Evolutionary conservation across 2,888 invertebrate genomes (phyloP), one percentile per base, ranked within the genome.

Genomic region (Rhaphigaster nebulosa): DNA sequence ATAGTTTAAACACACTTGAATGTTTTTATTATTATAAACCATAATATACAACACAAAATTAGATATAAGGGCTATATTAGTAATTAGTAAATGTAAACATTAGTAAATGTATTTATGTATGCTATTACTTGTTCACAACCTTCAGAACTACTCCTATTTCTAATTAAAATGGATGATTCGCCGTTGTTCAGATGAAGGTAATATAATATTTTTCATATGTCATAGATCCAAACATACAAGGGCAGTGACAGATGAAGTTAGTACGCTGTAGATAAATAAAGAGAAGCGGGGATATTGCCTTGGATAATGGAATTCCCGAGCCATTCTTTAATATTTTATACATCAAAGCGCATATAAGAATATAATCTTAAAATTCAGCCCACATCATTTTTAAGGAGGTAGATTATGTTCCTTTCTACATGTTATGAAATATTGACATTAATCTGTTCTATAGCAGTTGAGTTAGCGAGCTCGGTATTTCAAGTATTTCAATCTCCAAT

Each of bases 251-350:
- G 5, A 65, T 29, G 65, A 29, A 65, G 15, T 34, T 65, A 29
- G n/a, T 29, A 65, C 0, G 65, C 29, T 4, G 29, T 65, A 18
- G 29, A 29, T 65, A 65, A n/a, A 60, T n/a, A 65, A 65, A 29
- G 65, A 29, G 65, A 65, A 18, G 65, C 29, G 29, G 65, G 15
- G 65, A 29, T 65, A 65, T 65, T 65, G 15, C 65, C 65, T 65
- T 65, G 34, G 65, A 65, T 65, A 65, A 65, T 65, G 65, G 65
- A 65, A 65, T 65, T 65, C 29, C 65, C 65, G 29, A 65, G 65
- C 6, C 29, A 29, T 29, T 29, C 29, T 65, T 29, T 15, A 65
- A 29, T 29, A 29, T 65, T 65, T 65, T 29, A 65, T 65, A 29
- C 65, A 15, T 1, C 29, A 65, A 65, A 15, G 1, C 13, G 10